A percentile compares a stretch with the other conserved stretches of the same genome.
phyloP scores from a whole-genome alignment of 2,888 invertebrate genomes.

The Glyphotaelius pellucidus region DNA sequence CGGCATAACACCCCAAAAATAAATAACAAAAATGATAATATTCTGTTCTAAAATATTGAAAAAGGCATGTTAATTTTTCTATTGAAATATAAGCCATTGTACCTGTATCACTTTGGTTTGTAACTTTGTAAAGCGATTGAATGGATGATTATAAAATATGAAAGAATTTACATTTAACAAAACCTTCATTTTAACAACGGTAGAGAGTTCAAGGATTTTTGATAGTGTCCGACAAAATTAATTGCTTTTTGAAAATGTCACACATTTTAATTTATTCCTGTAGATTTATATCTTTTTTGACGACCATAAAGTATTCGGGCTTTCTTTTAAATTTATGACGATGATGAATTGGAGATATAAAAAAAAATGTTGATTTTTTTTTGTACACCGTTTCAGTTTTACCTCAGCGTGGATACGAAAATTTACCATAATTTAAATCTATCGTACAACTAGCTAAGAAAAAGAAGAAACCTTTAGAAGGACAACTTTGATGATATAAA shows the following conservation, averaged over 20 bases:
- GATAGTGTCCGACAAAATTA: not conserved
- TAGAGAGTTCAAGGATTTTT: not conserved
- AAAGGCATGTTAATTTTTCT: not conserved
- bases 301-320: not conserved
- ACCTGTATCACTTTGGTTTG: not conserved
- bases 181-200: not conserved
- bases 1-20: too few species aligned
- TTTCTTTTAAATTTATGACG: not conserved
- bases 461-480: too few species aligned
- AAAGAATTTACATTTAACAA: constrained; percentile 5
- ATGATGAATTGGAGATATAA: not conserved
- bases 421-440: too few species aligned
- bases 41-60: not conserved
- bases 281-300: not conserved
- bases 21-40: too few species aligned
- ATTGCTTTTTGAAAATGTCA: constrained; percentile 5
- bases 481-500: too few species aligned
- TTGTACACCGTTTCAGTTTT: not conserved
- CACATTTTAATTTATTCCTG: not conserved
- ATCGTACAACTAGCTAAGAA: too few species aligned
- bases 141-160: not conserved
- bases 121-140: not conserved
- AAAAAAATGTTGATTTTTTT: not conserved
- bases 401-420: not conserved
- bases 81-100: not conserved